Conservation (phyloP, 2,888 invertebrate genomes). For the Pterostichus niger region DNA sequence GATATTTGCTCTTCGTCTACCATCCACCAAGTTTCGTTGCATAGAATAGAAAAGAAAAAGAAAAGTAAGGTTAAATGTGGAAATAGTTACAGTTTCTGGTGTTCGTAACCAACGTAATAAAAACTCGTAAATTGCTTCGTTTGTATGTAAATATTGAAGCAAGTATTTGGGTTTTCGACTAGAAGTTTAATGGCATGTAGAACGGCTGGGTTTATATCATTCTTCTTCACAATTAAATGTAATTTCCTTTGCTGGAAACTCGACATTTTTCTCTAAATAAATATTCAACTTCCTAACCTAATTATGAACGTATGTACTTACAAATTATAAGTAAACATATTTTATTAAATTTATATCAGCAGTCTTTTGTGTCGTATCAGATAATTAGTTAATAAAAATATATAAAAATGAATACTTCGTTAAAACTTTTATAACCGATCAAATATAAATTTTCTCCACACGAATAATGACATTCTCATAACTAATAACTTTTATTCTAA, state of each 20-base stretch:
- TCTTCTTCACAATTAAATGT: neutral
- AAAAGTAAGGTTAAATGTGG: constrained; percentile 10
- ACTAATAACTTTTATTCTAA: too few relatives aligned
- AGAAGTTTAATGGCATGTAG: neutral
- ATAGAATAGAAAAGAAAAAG: neutral
- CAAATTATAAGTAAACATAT: too few relatives aligned
- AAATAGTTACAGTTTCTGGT: constrained; percentile 6
- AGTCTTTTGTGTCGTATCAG: too few relatives aligned
- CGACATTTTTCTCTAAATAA: too few relatives aligned
- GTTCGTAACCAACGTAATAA: neutral
- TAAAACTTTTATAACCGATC: too few relatives aligned
- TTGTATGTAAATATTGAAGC: constrained; percentile 16
- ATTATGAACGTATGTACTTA: too few relatives aligned
- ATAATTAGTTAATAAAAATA: too few relatives aligned
- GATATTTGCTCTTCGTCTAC: constrained; percentile 6
- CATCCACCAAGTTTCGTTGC: neutral
- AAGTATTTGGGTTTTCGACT: neutral
- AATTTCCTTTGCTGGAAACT: neutral
- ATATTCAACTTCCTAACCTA: too few relatives aligned
- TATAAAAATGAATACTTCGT: too few relatives aligned
- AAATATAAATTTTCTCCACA: too few relatives aligned
- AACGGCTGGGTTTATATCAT: neutral
- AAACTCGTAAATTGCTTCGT: constrained; percentile 27
- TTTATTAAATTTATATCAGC: too few relatives aligned
- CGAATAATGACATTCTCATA: too few relatives aligned